Evolutionary conservation across 1,140 invertebrate genomes (phyloP).

Genomic region (Drosophila equinoxialis): DNA sequence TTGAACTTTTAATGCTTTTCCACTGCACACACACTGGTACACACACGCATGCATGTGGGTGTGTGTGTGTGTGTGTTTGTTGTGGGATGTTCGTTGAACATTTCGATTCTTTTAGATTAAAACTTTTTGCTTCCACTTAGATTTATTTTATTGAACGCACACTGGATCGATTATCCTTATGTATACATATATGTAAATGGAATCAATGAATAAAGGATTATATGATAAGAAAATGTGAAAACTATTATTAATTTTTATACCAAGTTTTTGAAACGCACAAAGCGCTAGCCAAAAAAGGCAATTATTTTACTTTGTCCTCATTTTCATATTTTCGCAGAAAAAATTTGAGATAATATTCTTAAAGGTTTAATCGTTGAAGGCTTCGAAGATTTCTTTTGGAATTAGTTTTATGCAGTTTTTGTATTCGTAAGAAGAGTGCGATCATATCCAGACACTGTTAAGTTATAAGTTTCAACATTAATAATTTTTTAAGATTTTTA

Average conservation of each 20-base stretch:
- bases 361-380: too few species aligned
- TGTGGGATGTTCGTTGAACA: conserved; percentile 6
- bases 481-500: too few species aligned
- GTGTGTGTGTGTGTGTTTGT: background rate
- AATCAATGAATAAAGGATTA: background rate
- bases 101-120: conserved; percentile 16
- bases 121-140: conserved; percentile 18
- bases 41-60: background rate
- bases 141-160: conserved; percentile 20
- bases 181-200: background rate
- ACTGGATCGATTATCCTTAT: background rate
- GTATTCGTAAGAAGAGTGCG: too few species aligned
- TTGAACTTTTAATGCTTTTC: conserved; percentile 36
- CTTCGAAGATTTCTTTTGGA: too few species aligned
- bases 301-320: too few species aligned
- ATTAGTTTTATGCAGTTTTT: too few species aligned
- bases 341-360: too few species aligned
- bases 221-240: background rate
- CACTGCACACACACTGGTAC: background rate
- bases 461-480: too few species aligned
- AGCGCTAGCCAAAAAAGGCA: too few species aligned
- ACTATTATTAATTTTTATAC: background rate
- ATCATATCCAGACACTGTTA: too few species aligned
- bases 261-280: too few species aligned
- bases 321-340: too few species aligned